phyloP scores from a whole-genome alignment of 2,797 vertebrate species.

The Gadopsis marmoratus region DNA sequence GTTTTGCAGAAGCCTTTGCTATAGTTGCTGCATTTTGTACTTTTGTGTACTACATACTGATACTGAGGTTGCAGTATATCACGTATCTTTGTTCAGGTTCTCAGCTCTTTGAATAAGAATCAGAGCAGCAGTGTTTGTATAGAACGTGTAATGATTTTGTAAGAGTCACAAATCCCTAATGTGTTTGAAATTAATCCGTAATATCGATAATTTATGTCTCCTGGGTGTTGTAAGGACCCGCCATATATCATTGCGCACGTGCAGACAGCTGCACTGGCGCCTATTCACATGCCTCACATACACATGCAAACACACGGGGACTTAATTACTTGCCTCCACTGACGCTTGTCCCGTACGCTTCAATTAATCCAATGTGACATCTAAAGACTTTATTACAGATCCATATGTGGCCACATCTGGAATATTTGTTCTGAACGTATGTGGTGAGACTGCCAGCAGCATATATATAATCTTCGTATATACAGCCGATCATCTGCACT shows the following conservation, averaged over 20 bases:
- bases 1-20: conserved; percentile 5
- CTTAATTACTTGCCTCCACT: conserved; percentile 79
- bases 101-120: conserved; percentile 25
- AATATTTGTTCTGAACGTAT: conserved; percentile 36
- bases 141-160: conserved; percentile 38
- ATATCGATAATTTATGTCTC: conserved; percentile 68
- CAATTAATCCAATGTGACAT: conserved; percentile 80
- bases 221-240: conserved; percentile 39
- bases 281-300: conserved; percentile 38
- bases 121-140: conserved; percentile 24
- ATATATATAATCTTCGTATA: conserved; percentile 6
- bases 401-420: conserved; percentile 79
- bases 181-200: conserved; percentile 73
- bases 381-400: conserved; percentile 82
- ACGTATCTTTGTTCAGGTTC: not conserved
- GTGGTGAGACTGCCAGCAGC: conserved; percentile 13
- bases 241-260: conserved; percentile 61
- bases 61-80: not conserved
- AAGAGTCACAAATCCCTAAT: conserved; percentile 53
- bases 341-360: conserved; percentile 74
- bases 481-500: conserved; percentile 33
- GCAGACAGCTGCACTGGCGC: conserved; percentile 27
- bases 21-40: not conserved
- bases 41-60: not conserved
- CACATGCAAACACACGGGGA: conserved; percentile 50